phyloP scores from a whole-genome alignment of 2,888 invertebrate genomes.

The Metellina segmentata region DNA sequence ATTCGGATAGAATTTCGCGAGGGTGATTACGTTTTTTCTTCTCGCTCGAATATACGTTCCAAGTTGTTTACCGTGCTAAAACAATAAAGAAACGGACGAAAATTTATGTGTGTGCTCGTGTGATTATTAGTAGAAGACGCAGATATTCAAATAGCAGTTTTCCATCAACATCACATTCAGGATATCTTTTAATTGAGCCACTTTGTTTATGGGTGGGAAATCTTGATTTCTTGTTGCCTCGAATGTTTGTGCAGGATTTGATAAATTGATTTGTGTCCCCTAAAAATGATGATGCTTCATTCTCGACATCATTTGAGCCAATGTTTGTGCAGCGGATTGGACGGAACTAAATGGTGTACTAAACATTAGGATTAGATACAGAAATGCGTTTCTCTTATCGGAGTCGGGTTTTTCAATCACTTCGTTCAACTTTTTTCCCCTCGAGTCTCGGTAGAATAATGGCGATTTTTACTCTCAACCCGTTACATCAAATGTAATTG shows the following conservation, averaged over 20 bases:
- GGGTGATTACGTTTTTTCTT: conserved; percentile 30
- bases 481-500: too few species aligned
- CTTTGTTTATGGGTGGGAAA: neutral
- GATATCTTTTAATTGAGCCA: conserved; percentile 17
- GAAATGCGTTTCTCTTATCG: conserved; percentile 10
- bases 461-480: too few species aligned
- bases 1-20: neutral
- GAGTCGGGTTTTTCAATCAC: too few species aligned
- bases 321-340: neutral
- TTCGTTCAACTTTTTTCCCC: too few species aligned
- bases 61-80: conserved; percentile 16
- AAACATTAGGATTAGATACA: conserved; percentile 4
- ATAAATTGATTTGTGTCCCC: conserved; percentile 28
- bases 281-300: neutral
- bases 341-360: neutral
- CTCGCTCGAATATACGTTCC: conserved; percentile 22
- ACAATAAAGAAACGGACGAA: neutral
- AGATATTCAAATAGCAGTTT: conserved; percentile 46
- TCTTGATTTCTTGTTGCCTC: neutral
- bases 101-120: neutral
- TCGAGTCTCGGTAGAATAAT: too few species aligned
- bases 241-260: conserved; percentile 12
- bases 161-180: conserved; percentile 38
- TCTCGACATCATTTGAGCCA: conserved; percentile 2
- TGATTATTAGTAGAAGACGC: conserved; percentile 1